phyloP scores from a whole-genome alignment of 2,113 vertebrate species.

The Alexandromys fortis region DNA sequence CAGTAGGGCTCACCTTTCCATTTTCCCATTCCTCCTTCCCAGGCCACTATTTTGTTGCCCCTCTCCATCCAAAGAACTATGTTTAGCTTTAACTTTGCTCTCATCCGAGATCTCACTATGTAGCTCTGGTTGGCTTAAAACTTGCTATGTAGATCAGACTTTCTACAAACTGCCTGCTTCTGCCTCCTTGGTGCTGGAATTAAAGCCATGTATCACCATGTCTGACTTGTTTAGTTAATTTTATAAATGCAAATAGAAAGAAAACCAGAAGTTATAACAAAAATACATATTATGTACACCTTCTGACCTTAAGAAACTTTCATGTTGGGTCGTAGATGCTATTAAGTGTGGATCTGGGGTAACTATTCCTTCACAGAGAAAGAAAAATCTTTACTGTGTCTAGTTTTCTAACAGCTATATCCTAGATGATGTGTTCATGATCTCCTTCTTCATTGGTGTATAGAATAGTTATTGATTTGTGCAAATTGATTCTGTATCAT shows the following conservation, averaged over 20 bases:
- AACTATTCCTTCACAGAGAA: not conserved
- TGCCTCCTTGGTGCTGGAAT: not conserved
- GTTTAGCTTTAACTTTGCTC: not conserved
- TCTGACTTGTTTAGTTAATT: not conserved
- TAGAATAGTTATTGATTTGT: not conserved
- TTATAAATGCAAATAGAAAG: not conserved
- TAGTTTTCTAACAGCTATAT: not conserved
- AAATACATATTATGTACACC: not conserved
- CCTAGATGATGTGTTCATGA: not conserved
- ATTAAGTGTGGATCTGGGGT: not conserved
- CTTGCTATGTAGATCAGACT: not conserved
- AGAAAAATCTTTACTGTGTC: not conserved
- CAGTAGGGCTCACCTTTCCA: accelerated
- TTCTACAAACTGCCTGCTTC: not conserved
- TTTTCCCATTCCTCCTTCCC: accelerated
- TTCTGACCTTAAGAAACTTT: not conserved
- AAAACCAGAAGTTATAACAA: not conserved
- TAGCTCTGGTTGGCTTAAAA: not conserved
- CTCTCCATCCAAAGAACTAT: not conserved
- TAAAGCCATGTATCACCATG: not conserved
- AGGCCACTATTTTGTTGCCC: not conserved
- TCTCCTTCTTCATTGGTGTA: too few relatives aligned
- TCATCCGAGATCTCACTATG: not conserved
- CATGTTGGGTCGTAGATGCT: not conserved
- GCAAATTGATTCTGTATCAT: not conserved